These are phyloP conservation scores for Podiceps cristatus DNA, from an alignment of 2,113 vertebrate genomes.

Conservation along the genomic window DNA sequence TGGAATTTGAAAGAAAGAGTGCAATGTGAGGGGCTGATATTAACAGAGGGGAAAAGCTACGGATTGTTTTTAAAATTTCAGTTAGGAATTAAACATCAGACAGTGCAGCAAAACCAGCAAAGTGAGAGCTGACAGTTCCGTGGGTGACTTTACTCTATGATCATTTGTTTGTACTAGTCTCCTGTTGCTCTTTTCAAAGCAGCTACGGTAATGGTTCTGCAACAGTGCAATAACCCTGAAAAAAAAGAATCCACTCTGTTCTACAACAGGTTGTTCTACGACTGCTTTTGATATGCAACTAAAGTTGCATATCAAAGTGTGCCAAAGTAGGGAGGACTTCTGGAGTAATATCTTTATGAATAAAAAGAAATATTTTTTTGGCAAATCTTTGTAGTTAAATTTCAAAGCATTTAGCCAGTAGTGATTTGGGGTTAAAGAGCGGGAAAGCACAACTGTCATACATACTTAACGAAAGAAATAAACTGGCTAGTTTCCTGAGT, in stretches of 20 bases:
- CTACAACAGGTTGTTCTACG: neutral
- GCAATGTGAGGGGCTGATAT: neutral
- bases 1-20: neutral
- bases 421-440: neutral
- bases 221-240: neutral
- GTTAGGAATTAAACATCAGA: neutral
- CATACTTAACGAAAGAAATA: neutral
- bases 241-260: neutral
- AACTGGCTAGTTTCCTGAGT: neutral
- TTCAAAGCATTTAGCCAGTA: neutral
- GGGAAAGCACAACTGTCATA: neutral
- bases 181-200: neutral
- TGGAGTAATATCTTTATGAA: neutral
- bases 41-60: neutral
- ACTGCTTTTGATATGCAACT: neutral
- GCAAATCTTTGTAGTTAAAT: slow-evolving; percentile 7
- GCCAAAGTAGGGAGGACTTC: neutral
- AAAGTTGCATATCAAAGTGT: neutral
- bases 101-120: neutral
- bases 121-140: neutral
- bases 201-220: neutral
- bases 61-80: neutral
- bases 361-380: neutral
- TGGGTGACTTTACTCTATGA: neutral
- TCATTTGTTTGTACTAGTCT: neutral